Evolutionary conservation across 2,888 invertebrate species (phyloP).

Genomic region (Drosophila birchii): DNA sequence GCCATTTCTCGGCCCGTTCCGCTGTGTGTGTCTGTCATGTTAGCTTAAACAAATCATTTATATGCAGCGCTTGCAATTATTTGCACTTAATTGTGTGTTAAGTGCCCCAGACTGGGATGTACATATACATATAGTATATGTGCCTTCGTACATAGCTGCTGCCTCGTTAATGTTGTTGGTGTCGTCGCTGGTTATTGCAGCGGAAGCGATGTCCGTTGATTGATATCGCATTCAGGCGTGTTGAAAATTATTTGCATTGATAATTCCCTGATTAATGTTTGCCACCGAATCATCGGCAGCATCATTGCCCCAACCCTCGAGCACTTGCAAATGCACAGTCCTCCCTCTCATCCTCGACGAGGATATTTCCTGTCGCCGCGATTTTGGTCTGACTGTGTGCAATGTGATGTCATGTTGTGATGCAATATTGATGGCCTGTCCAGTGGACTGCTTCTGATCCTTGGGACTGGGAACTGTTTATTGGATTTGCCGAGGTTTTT

Average conservation of each 20-base stretch:
- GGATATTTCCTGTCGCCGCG: constrained; percentile 63
- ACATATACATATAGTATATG: not conserved
- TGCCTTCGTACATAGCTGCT: not conserved
- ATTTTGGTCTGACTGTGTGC: constrained; percentile 63
- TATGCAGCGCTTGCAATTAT: constrained; percentile 83
- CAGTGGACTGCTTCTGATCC: constrained; percentile 13
- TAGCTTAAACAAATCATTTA: constrained; percentile 83
- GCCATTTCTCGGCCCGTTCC: constrained; percentile 14
- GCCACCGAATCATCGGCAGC: constrained; percentile 62
- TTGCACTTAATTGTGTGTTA: constrained; percentile 84
- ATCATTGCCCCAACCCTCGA: not conserved
- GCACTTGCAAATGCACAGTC: constrained; percentile 7
- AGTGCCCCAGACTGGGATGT: constrained; percentile 71
- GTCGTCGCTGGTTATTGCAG: constrained; percentile 57
- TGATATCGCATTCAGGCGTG: constrained; percentile 81
- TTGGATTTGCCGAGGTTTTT: constrained; percentile 77
- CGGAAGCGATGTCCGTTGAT: constrained; percentile 79
- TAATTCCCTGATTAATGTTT: constrained; percentile 82
- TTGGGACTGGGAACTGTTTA: constrained; percentile 58
- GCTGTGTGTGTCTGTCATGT: constrained; percentile 60
- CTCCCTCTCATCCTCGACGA: not conserved
- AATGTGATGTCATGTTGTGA: constrained; percentile 49
- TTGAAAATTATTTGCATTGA: constrained; percentile 82
- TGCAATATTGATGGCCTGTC: constrained; percentile 65
- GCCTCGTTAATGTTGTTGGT: constrained; percentile 35